phyloP scores from a whole-genome alignment of 2,113 vertebrate genomes.

The Tragelaphus strepsiceros region DNA sequence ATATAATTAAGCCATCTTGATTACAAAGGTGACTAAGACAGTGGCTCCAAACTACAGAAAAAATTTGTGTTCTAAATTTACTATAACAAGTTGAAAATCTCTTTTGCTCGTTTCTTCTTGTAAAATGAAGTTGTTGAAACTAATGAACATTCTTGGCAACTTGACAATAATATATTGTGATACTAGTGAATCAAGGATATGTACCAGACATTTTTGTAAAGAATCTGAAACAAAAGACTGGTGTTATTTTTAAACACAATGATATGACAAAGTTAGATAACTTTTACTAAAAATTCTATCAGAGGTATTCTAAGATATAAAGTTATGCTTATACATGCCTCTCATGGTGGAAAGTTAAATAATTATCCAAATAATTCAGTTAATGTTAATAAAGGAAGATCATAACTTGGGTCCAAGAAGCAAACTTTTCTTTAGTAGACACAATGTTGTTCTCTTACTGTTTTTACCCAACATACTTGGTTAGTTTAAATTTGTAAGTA shows the following conservation, averaged over 20 bases:
- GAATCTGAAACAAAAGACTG: accelerated
- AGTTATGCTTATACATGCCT: background rate
- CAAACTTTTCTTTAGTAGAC: background rate
- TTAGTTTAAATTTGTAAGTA: background rate
- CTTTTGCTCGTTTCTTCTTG: background rate
- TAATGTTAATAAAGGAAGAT: background rate
- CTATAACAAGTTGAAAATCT: background rate
- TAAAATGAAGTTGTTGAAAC: background rate
- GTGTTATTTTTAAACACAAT: background rate
- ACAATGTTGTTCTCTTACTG: background rate
- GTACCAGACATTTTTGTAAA: background rate
- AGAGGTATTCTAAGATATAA: background rate
- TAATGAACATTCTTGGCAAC: background rate
- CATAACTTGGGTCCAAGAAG: background rate
- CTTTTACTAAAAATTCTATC: background rate
- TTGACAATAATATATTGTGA: accelerated
- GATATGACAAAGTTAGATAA: background rate
- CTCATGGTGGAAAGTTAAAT: background rate
- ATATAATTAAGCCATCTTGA: background rate
- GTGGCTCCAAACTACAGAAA: background rate
- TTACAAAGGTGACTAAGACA: background rate
- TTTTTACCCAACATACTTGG: background rate
- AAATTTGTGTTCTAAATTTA: background rate
- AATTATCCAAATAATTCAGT: background rate
- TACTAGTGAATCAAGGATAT: background rate